These are phyloP conservation scores for Saccostrea cuccullata DNA, from an alignment of 1,140 invertebrate species.

Conservation along the genomic window DNA sequence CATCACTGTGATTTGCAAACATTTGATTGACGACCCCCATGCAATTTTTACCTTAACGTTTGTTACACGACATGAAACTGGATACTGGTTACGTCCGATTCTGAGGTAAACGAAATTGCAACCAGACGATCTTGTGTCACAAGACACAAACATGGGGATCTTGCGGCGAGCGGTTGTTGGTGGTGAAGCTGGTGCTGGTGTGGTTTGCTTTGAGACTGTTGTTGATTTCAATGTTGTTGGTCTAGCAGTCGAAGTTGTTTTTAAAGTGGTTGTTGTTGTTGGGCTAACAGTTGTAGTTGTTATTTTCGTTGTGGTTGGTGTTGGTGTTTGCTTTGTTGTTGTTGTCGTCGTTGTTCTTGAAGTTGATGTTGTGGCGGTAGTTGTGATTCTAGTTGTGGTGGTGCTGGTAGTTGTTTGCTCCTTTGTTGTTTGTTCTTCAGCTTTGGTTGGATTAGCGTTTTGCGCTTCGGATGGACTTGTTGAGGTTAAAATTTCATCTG, in stretches of 20 bases:
- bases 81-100: not conserved
- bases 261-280: not conserved
- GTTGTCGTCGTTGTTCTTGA: not conserved
- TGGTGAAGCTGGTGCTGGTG: not conserved
- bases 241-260: not conserved
- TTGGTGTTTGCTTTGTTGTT: not conserved
- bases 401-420: not conserved
- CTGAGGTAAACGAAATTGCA: conserved; percentile 45
- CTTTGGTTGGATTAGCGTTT: not conserved
- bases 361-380: not conserved
- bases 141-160: conserved; percentile 34
- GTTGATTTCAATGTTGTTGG: not conserved
- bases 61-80: conserved; percentile 37
- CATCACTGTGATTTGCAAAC: not conserved
- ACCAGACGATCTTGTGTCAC: conserved; percentile 41
- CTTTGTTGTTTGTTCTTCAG: not conserved
- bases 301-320: not conserved
- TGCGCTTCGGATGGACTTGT: not conserved
- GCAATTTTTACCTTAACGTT: conserved; percentile 26
- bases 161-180: not conserved
- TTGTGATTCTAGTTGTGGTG: not conserved
- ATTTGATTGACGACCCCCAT: not conserved
- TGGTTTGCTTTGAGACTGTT: not conserved
- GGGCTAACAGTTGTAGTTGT: not conserved
- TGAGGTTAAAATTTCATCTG: not conserved